phyloP scores from a whole-genome alignment of 2,113 vertebrate genomes.

The Rynchops niger region DNA sequence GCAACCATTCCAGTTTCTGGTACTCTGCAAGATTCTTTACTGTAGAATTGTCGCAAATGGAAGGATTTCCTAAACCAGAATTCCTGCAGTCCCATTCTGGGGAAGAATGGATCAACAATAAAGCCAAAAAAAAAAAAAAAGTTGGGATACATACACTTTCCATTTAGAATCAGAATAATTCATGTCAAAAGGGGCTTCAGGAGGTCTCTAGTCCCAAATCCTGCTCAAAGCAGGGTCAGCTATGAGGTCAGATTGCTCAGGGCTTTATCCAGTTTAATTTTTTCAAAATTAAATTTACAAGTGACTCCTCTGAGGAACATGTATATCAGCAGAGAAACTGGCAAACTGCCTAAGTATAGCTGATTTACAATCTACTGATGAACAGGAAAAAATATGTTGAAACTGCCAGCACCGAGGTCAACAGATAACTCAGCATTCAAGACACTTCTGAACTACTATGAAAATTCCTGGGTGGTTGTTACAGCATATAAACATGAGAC shows the following conservation, averaged over 20 bases:
- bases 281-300: conserved; percentile 1
- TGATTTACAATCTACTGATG: background rate
- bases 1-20: background rate
- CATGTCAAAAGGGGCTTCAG: background rate
- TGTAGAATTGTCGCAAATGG: background rate
- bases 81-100: background rate
- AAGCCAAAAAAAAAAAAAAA: background rate
- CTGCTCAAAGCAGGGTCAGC: background rate
- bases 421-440: background rate
- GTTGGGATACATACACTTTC: background rate
- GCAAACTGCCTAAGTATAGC: background rate
- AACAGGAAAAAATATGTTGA: background rate
- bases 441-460: background rate
- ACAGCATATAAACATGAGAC: background rate
- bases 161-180: background rate
- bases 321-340: background rate
- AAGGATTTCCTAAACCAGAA: background rate
- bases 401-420: background rate
- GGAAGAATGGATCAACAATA: background rate
- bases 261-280: background rate
- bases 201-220: background rate
- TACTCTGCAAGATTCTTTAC: background rate
- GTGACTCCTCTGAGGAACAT: background rate
- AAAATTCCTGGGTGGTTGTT: background rate
- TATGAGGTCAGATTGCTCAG: background rate